phyloP scores from a whole-genome alignment of 1,140 invertebrate species.

The Ceratina calcarata region DNA sequence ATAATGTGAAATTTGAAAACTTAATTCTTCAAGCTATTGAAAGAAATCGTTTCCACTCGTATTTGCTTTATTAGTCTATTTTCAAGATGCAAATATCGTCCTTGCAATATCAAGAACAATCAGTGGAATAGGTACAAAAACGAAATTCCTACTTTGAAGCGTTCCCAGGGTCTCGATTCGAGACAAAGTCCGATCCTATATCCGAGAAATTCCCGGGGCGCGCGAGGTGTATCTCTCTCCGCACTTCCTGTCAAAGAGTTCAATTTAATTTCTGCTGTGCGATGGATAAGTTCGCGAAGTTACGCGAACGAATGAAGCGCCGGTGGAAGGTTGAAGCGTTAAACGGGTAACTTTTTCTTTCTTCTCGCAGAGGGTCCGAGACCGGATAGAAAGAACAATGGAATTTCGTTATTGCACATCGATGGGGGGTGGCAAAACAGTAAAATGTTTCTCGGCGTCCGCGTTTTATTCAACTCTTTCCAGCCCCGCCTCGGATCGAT shows the following conservation, averaged over 20 bases:
- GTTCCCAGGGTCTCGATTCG: background rate
- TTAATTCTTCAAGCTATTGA: too few relatives aligned
- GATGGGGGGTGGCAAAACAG: constrained; percentile 51
- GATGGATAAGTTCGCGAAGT: constrained; percentile 46
- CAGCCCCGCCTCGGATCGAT: constrained; percentile 10
- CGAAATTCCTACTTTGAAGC: constrained; percentile 21
- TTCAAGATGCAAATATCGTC: background rate
- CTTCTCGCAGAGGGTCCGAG: constrained; percentile 22
- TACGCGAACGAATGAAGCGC: constrained; percentile 20
- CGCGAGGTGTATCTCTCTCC: background rate
- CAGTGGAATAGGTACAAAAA: background rate
- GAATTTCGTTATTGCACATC: constrained; percentile 76
- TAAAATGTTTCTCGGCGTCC: constrained; percentile 57
- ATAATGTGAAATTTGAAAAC: too few relatives aligned
- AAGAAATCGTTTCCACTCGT: background rate
- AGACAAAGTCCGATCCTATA: constrained; percentile 9
- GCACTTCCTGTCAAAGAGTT: constrained; percentile 74
- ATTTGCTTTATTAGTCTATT: background rate
- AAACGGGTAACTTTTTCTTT: constrained; percentile 75
- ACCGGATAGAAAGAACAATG: constrained; percentile 65
- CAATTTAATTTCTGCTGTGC: constrained; percentile 76
- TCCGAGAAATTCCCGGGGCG: constrained; percentile 42
- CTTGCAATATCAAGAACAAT: background rate
- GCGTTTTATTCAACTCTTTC: constrained; percentile 43
- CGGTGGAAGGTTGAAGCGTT: constrained; percentile 68